phyloP scores from a whole-genome alignment of 2,113 vertebrate species.

The Megaptera novaeangliae region DNA sequence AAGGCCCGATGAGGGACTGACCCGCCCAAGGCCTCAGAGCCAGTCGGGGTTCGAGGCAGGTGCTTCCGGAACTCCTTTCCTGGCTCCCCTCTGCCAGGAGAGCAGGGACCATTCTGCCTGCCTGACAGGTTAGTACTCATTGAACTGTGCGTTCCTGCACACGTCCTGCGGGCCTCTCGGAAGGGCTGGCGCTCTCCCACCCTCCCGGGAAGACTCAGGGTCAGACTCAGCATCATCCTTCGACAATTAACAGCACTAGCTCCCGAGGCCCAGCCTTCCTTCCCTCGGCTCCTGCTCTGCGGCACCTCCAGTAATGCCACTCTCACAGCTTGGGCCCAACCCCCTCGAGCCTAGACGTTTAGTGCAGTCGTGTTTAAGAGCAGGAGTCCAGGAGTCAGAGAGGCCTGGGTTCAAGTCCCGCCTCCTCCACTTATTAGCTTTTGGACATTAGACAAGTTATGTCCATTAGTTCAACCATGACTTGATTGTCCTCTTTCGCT shows the following conservation, averaged over 20 bases:
- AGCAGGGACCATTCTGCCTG: not conserved
- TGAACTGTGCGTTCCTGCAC: not conserved
- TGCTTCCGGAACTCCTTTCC: not conserved
- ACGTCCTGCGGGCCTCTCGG: not conserved
- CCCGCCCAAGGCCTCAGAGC: not conserved
- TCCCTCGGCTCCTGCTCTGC: not conserved
- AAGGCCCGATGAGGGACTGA: not conserved
- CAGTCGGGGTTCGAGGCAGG: not conserved
- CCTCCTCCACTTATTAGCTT: not conserved
- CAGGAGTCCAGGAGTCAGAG: not conserved
- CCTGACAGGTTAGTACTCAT: not conserved
- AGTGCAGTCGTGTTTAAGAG: not conserved
- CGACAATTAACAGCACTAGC: not conserved
- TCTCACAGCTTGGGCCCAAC: not conserved
- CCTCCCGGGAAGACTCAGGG: not conserved
- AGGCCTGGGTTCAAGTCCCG: not conserved
- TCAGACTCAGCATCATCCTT: not conserved
- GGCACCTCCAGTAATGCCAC: rapidly evolving
- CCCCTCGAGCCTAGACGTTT: not conserved
- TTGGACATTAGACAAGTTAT: not conserved
- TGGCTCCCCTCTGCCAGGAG: not conserved
- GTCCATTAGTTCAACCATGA: not conserved
- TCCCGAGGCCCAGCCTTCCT: not conserved
- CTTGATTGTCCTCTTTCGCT: not conserved
- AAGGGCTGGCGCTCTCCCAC: not conserved